Evolutionary conservation across 2,888 invertebrate genomes (phyloP).

Genomic region (Eurytoma adleriae): DNA sequence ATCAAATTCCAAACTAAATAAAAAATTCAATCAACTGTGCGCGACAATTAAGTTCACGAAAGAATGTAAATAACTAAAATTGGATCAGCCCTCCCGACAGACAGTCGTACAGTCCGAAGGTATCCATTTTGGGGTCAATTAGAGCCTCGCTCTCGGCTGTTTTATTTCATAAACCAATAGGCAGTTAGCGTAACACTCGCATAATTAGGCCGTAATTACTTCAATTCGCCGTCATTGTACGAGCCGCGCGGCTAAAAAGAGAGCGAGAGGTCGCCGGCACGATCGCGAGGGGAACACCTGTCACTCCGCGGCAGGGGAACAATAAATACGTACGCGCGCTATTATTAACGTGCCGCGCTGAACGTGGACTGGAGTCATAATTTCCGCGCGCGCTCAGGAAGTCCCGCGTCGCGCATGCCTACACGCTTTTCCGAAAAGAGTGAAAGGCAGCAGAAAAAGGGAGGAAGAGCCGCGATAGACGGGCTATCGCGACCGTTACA

Average conservation of each 20-base stretch:
- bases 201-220: conserved; percentile 17
- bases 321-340: conserved; percentile 18
- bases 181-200: neutral
- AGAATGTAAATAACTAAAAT: too few relatives aligned
- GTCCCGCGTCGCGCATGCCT: neutral
- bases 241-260: neutral
- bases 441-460: neutral
- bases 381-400: conserved; percentile 19
- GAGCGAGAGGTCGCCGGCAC: too few relatives aligned
- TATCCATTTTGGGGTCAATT: too few relatives aligned
- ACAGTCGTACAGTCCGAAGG: too few relatives aligned
- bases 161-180: neutral
- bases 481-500: conserved; percentile 30
- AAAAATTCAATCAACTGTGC: too few relatives aligned
- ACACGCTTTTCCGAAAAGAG: conserved; percentile 19
- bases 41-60: too few relatives aligned
- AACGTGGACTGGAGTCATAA: conserved; percentile 21
- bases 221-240: neutral
- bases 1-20: too few relatives aligned
- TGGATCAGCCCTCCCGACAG: too few relatives aligned
- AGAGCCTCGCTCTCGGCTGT: neutral
- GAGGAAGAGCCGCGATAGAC: neutral
- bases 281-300: conserved; percentile 32
- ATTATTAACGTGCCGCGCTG: conserved; percentile 7
- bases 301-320: neutral